Conservation (phyloP, 1,140 invertebrate genomes). For the Lepidurus apus region DNA sequence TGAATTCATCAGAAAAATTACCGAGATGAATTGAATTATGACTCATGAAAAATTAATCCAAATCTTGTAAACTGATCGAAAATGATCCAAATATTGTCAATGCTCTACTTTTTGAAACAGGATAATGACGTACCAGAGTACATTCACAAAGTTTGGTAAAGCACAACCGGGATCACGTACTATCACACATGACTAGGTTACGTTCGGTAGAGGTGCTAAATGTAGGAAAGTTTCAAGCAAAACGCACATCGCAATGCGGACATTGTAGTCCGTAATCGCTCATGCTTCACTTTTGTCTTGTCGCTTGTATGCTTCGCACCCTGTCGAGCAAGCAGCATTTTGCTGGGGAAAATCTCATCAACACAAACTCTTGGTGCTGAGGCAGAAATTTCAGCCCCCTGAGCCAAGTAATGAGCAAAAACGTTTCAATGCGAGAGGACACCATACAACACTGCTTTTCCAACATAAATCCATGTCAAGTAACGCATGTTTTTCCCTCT, state of each 20-base stretch:
- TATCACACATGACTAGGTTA: too few species aligned
- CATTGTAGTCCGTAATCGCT: background rate
- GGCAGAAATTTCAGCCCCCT: background rate
- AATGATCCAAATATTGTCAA: too few species aligned
- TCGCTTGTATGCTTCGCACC: background rate
- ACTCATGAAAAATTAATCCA: too few species aligned
- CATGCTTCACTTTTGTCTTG: background rate
- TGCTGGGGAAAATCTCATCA: background rate
- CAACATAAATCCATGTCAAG: constrained; percentile 3
- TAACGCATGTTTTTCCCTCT: background rate
- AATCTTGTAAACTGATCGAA: too few species aligned
- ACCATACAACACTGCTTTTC: background rate
- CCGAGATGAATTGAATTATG: too few species aligned
- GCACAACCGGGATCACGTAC: too few species aligned
- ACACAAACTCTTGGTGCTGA: background rate
- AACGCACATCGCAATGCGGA: background rate
- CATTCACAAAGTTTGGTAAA: too few species aligned
- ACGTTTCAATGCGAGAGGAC: background rate
- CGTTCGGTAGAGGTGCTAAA: too few species aligned
- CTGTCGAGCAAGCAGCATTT: background rate
- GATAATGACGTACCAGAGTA: too few species aligned
- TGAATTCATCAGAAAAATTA: too few species aligned
- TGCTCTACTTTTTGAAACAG: too few species aligned
- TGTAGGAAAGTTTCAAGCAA: background rate
- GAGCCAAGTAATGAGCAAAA: constrained; percentile 4